These are phyloP conservation scores for Opisthograptis luteolata DNA, from an alignment of 2,888 invertebrate species.

Conservation along the genomic window DNA sequence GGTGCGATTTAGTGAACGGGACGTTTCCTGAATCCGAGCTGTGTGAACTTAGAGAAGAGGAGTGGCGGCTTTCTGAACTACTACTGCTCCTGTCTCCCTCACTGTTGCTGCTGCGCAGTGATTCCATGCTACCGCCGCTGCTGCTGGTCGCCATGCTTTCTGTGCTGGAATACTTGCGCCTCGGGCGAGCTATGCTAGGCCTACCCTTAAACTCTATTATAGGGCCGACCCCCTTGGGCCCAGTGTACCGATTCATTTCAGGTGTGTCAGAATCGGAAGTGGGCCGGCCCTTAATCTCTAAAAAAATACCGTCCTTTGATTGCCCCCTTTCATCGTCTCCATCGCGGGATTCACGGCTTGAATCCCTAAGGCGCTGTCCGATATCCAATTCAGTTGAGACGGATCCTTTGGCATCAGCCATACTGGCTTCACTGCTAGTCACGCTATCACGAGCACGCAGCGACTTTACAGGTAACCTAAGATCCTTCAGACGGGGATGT, in stretches of 20 bases:
- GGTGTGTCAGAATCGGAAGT: conserved; percentile 84
- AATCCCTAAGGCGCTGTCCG: conserved; percentile 79
- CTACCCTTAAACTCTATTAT: conserved; percentile 87
- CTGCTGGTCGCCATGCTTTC: conserved; percentile 95
- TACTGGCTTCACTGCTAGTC: conserved; percentile 86
- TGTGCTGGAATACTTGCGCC: conserved; percentile 89
- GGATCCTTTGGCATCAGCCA: conserved; percentile 85
- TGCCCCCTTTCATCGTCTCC: conserved; percentile 89
- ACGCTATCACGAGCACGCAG: conserved; percentile 85
- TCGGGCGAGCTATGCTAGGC: conserved; percentile 78
- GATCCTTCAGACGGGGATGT: conserved; percentile 88
- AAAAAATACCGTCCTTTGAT: conserved; percentile 87
- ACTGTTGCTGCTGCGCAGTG: conserved; percentile 93
- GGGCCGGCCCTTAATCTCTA: conserved; percentile 90
- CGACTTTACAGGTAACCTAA: conserved; percentile 89
- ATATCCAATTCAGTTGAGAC: conserved; percentile 74
- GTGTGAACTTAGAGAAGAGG: conserved; percentile 93
- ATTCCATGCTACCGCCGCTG: conserved; percentile 95
- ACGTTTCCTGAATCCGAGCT: conserved; percentile 91
- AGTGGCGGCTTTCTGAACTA: conserved; percentile 93
- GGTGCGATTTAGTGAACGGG: conserved; percentile 84
- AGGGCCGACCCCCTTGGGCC: conserved; percentile 84
- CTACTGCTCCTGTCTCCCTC: conserved; percentile 94
- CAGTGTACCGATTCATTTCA: conserved; percentile 82
- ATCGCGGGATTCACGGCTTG: conserved; percentile 83